Base-by-base conservation (phyloP, 2,888 invertebrate genomes). In the Amorpha juglandis region DNA sequence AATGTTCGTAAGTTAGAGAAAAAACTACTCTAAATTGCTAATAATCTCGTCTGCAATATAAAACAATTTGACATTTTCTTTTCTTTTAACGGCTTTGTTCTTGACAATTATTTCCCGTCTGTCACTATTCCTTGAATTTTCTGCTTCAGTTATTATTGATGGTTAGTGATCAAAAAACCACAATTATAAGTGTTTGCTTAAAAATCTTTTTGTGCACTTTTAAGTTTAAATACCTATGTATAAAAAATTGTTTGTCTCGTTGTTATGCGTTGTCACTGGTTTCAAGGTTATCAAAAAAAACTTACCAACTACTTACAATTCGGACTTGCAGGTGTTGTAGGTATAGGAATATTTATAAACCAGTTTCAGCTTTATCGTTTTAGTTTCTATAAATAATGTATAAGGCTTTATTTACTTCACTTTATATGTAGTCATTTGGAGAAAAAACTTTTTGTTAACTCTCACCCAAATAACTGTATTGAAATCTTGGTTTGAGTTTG, bases 211-310 rank as follows among this genome's bases (percentile, higher is more conserved):
- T 42, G 58, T 58, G 19, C 64, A 68, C 58, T 62, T 50, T 58
- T 63, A 64, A 38, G 52, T 63, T 27, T 50, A 65, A 63, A 53
- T 11, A 27, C 27, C 27, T 27, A 21, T 48, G 48, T 38, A 47
- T 35, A 63, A 69, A 67, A 66, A 68, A 64, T n/a, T 71, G 63
- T 69, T 71, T 67, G 64, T 68, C n/a, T 7, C 47, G 33, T 4
- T 27, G 27, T 67, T 65, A 67, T 67, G 66, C 69, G 64, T 58
- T 65, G 58, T 65, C 51, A 48, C 62, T 42, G 19, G 16, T 21
- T 35, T 48, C 66, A 63, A 67, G 67, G 67, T 53, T 66, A 38
- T 27, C 48, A 62, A 51, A 51, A 62, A n/a, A 64, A 67, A 62
- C 63, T 65, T 48, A 65, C 33, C 58, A 19, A 14, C 53, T n/a